These are phyloP conservation scores for Tenthredo amoena DNA, from an alignment of 2,888 invertebrate species.

Conservation along the genomic window DNA sequence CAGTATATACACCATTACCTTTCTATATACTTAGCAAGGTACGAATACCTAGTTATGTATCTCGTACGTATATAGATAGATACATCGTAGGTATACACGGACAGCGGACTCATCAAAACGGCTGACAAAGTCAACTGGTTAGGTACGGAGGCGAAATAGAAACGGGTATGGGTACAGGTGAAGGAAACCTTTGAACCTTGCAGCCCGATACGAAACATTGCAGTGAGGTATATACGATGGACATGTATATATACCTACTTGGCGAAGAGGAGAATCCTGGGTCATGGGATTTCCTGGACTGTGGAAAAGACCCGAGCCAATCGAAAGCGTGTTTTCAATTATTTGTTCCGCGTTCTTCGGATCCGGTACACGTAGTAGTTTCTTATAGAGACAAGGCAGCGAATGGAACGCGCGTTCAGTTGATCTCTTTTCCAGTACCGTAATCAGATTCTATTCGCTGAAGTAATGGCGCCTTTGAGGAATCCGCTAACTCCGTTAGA, in stretches of 20 bases:
- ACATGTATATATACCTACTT: background rate
- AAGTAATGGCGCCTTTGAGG: background rate
- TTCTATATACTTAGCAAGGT: background rate
- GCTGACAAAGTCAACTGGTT: constrained; percentile 18
- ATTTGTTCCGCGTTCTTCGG: background rate
- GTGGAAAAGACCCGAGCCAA: background rate
- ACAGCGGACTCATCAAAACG: constrained; percentile 42
- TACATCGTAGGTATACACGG: background rate
- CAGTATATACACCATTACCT: constrained; percentile 13
- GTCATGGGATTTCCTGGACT: background rate
- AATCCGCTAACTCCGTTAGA: background rate
- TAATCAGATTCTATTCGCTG: constrained; percentile 29
- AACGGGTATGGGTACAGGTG: background rate
- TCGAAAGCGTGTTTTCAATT: constrained; percentile 38
- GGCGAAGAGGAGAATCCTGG: background rate
- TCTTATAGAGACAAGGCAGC: background rate
- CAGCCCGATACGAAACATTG: background rate
- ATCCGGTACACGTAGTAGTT: constrained; percentile 43
- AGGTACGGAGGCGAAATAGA: background rate
- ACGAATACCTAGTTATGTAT: background rate
- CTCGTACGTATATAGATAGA: background rate
- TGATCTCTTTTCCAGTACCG: constrained; percentile 34
- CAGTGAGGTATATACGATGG: background rate
- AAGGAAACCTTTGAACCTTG: constrained; percentile 41
- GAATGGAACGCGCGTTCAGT: constrained; percentile 17